These are phyloP conservation scores for Trematocara unimaculatum DNA, from an alignment of 2,113 vertebrate genomes.

Conservation along the genomic window DNA sequence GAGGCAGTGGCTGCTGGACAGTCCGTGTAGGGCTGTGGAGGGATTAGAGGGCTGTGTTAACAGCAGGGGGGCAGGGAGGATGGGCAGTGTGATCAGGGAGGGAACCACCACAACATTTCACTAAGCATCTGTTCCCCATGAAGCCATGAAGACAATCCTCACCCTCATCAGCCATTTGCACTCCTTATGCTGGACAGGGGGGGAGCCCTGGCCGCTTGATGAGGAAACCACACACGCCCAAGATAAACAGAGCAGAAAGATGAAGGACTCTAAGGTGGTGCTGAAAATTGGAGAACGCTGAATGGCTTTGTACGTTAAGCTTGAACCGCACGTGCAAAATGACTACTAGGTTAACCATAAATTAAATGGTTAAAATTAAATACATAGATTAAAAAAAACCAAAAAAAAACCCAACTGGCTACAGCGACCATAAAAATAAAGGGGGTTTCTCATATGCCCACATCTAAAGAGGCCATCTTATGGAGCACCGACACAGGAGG, in stretches of 20 bases:
- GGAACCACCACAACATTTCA: conserved; percentile 55
- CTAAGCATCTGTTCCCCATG: conserved; percentile 71
- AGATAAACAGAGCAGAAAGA: conserved; percentile 12
- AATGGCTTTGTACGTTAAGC: not conserved
- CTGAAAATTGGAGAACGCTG: not conserved
- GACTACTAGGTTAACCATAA: not conserved
- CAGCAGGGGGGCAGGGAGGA: conserved; percentile 36
- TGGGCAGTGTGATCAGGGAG: conserved; percentile 31
- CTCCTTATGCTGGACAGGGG: conserved; percentile 42
- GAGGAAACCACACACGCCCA: conserved; percentile 43
- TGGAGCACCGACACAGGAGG: conserved; percentile 29
- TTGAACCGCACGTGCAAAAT: not conserved
- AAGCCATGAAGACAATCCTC: conserved; percentile 50
- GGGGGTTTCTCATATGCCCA: not conserved
- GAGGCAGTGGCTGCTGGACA: conserved; percentile 13
- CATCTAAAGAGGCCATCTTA: conserved; percentile 57
- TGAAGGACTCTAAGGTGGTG: not conserved
- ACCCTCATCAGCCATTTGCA: conserved; percentile 37
- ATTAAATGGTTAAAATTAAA: not conserved
- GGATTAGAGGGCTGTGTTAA: conserved; percentile 51
- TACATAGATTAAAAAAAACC: not conserved
- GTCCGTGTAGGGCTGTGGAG: not conserved
- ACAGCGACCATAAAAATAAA: not conserved
- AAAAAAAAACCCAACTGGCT: not conserved
- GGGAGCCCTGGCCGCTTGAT: not conserved